These are phyloP conservation scores for Acanthoscelides obtectus DNA, from an alignment of 2,888 invertebrate species.

Conservation along the genomic window DNA sequence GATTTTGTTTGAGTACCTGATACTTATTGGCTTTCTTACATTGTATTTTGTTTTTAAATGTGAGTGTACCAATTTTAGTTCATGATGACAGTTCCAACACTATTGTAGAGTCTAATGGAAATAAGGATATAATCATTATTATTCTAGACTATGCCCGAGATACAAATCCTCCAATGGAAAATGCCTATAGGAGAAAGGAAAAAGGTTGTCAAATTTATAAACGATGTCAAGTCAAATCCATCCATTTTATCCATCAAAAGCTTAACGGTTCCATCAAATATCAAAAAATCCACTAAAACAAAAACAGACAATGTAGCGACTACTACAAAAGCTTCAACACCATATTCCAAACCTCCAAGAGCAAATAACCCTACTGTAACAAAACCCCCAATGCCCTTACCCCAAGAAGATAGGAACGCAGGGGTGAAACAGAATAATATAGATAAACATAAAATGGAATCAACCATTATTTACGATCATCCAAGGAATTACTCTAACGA, in stretches of 20 bases:
- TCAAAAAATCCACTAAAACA: background rate
- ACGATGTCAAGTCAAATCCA: constrained; percentile 3
- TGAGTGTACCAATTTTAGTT: too few species aligned
- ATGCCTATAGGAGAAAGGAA: constrained; percentile 2
- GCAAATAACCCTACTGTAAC: background rate
- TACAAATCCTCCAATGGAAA: constrained; percentile 4
- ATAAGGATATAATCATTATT: constrained; percentile 1
- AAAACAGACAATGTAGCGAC: background rate
- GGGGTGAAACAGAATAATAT: background rate
- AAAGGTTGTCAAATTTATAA: constrained; percentile 3
- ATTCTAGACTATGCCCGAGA: constrained; percentile 3
- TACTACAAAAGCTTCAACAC: background rate
- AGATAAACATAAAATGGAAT: background rate
- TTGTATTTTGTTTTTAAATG: too few species aligned
- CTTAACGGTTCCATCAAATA: background rate
- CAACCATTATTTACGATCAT: background rate
- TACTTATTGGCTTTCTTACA: too few species aligned
- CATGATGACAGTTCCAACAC: too few species aligned
- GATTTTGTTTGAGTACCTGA: too few species aligned
- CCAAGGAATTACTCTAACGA: background rate
- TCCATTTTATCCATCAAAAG: background rate
- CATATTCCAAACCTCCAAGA: background rate
- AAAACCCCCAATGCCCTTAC: background rate
- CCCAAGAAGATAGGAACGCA: background rate
- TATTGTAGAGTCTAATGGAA: too few species aligned